Conservation (phyloP, 2,888 invertebrate species). For the Yponomeuta evonymella region DNA sequence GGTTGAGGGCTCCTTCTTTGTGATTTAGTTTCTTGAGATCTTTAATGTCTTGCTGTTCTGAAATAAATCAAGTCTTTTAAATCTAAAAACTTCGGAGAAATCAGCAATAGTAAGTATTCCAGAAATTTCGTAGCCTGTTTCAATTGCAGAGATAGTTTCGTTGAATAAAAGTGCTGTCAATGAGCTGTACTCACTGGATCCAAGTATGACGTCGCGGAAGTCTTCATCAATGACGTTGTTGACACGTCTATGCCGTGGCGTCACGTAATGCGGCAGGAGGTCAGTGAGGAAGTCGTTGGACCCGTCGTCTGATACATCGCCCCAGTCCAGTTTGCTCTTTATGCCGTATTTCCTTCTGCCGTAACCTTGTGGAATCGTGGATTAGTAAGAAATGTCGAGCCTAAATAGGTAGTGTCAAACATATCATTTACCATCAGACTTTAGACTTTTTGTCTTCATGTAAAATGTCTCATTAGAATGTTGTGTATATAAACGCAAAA, state of each 20-base stretch:
- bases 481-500: too few species aligned
- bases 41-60: conserved; percentile 34
- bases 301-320: conserved; percentile 39
- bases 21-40: conserved; percentile 18
- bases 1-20: neutral
- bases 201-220: conserved; percentile 61
- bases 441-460: too few species aligned
- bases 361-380: conserved; percentile 6
- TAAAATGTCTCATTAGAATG: too few species aligned
- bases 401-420: too few species aligned
- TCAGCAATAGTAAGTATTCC: too few species aligned
- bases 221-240: conserved; percentile 49
- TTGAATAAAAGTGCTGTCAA: too few species aligned
- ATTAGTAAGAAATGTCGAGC: neutral
- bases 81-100: neutral
- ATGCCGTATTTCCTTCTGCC: conserved; percentile 44
- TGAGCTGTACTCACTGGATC: conserved; percentile 37
- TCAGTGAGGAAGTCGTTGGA: conserved; percentile 63
- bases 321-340: conserved; percentile 46
- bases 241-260: conserved; percentile 52
- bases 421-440: too few species aligned
- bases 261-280: conserved; percentile 64
- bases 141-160: too few species aligned
- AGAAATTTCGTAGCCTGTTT: too few species aligned
- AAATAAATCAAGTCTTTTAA: conserved; percentile 20